phyloP scores from a whole-genome alignment of 2,113 vertebrate genomes.

The Agapornis roseicollis region DNA sequence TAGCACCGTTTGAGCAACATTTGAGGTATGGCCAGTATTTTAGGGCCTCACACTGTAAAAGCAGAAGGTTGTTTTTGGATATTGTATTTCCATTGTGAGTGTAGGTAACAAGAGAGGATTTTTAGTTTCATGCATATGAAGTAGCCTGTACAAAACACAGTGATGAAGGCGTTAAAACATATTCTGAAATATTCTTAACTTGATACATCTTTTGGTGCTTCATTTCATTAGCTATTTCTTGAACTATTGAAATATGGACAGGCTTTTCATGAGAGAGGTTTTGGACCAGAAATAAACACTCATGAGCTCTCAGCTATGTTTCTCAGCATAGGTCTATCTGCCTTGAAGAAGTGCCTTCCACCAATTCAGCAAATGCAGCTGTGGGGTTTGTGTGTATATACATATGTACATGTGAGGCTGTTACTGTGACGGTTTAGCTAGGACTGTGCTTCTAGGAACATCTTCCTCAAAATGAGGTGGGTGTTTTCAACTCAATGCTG shows the following conservation, averaged over 20 bases:
- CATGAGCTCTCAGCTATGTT: background rate
- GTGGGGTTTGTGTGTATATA: background rate
- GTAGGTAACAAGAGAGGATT: background rate
- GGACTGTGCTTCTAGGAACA: background rate
- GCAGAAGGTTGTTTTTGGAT: background rate
- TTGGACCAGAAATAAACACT: background rate
- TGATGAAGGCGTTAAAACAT: background rate
- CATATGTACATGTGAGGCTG: accelerated
- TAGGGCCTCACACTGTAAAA: background rate
- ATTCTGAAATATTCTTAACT: background rate
- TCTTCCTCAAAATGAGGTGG: background rate
- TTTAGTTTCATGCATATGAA: background rate
- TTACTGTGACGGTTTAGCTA: background rate
- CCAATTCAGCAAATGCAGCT: background rate
- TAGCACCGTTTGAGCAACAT: background rate
- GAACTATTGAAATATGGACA: background rate
- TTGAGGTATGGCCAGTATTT: background rate
- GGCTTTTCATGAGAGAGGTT: background rate
- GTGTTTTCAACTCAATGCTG: background rate
- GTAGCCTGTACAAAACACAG: background rate
- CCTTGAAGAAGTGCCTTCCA: background rate
- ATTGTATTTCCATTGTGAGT: background rate
- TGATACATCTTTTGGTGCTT: background rate
- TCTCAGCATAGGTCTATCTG: background rate
- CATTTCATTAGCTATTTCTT: background rate